phyloP scores from a whole-genome alignment of 2,797 vertebrate genomes.

The Geotrypetes seraphini region DNA sequence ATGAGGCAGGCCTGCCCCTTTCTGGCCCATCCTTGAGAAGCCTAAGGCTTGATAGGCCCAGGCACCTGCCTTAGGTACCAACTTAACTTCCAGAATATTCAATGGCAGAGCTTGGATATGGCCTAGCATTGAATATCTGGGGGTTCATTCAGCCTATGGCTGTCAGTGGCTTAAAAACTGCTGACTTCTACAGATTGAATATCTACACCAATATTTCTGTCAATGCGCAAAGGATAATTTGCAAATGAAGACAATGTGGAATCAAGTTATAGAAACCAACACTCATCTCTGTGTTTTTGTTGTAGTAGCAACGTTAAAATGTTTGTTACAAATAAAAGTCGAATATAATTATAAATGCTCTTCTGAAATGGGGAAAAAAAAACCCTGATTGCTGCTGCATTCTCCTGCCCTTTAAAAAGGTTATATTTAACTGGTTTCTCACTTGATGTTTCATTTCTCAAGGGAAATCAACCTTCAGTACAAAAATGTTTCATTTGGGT shows the following conservation, averaged over 20 bases:
- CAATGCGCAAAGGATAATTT: slow-evolving; percentile 23
- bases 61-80: no score
- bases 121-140: no score
- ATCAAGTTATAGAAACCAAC: slow-evolving; percentile 34
- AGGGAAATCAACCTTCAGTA: slow-evolving; percentile 46
- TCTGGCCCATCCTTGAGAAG: no score
- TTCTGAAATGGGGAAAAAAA: slow-evolving; percentile 34
- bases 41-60: no score
- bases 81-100: no score
- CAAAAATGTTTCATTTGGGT: slow-evolving; percentile 46
- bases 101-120: no score
- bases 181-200: no score
- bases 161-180: no score
- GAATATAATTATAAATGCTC: slow-evolving; percentile 49
- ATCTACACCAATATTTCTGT: no score
- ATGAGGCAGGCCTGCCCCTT: no score
- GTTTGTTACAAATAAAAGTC: slow-evolving; percentile 47
- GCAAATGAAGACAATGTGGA: slow-evolving; percentile 37
- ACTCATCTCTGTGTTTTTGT: slow-evolving; percentile 35
- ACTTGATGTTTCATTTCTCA: slow-evolving; percentile 44
- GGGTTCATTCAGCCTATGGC: no score
- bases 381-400: slow-evolving; percentile 50
- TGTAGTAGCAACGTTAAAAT: slow-evolving; percentile 43
- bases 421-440: slow-evolving; percentile 51
- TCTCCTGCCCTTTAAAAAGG: slow-evolving; percentile 50